Conservation (phyloP, 2,113 vertebrate species). For the Chauna torquata region DNA sequence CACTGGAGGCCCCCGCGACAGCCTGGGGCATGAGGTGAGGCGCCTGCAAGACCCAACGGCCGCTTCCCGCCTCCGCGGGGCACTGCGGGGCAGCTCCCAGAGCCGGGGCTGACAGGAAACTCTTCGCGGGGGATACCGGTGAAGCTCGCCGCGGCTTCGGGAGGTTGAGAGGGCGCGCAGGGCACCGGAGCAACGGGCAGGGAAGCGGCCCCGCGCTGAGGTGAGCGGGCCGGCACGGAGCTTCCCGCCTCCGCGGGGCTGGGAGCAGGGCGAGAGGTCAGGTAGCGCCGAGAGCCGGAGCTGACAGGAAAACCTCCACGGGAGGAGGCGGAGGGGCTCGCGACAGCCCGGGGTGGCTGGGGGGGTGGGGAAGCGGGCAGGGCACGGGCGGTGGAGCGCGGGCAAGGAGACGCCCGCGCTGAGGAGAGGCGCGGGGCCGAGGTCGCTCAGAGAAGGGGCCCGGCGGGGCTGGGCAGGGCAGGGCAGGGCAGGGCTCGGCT, state of each 20-base stretch:
- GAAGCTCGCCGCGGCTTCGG: neutral
- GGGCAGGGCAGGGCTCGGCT: too few species aligned
- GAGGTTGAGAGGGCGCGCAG: neutral
- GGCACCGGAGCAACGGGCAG: neutral
- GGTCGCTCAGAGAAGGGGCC: too few species aligned
- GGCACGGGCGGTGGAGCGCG: too few species aligned
- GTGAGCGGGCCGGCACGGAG: neutral
- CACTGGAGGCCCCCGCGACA: fast-evolving
- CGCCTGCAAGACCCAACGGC: fast-evolving
- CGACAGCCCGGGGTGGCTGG: neutral
- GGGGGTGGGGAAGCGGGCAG: neutral
- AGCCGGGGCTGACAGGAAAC: neutral
- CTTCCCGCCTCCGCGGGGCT: neutral
- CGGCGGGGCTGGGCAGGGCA: too few species aligned
- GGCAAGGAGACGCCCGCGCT: neutral
- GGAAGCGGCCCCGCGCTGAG: neutral
- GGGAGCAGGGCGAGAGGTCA: neutral
- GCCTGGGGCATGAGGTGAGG: neutral
- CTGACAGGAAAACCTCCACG: neutral
- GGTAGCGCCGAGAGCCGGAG: neutral
- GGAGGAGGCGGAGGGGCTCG: neutral
- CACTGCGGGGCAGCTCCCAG: neutral
- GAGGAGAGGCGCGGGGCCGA: neutral
- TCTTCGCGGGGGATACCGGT: too few species aligned
- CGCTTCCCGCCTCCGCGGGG: neutral